Base-by-base conservation (phyloP, 1,140 invertebrate genomes). In the Halyomorpha halys region DNA sequence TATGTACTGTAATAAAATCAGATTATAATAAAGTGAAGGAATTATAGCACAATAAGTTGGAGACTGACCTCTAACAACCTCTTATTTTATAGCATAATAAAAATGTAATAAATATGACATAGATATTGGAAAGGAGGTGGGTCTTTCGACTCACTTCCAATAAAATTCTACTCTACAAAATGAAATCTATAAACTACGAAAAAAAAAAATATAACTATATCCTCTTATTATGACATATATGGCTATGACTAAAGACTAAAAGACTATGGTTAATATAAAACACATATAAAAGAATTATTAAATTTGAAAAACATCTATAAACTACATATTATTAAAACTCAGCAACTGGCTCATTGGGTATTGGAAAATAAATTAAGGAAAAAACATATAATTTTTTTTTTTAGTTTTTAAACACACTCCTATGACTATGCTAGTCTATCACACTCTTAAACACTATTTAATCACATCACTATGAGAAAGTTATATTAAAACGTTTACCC, bases 311-410 rank as follows among this genome's bases (percentile, higher is more conserved):
- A 49, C 47, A 49, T 49, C 47, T 49, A 49, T 49, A 49, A 49
- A 49, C 47, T 49, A 49, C 47, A n/a, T 49, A 49, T 49, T 49
- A 39, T 39, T 49, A 49, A 21, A 49, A 49, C n/a, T 49, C 47
- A 49, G 47, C 47, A 49, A 49, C 47, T 49, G 47, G 47, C 47
- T 49, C n/a, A 19, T 30, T 49, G 47, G 47, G 47, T 49, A 6
- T 18, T 49, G 47, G 47, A 49, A 49, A 19, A 1, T 11, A 39
- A 39, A 39, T 11, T 39, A 39, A 39, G 34, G 34, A 11, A 39
- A 30, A 39, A 39, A 39, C 34, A 39, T 30, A 30, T 30, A 30
- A 30, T 39, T 39, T 39, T 39, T 39, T 18, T 49, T 19, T 49
- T 49, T 18, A 3, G 2, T 19, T 49, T 49, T 49, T 21, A 18